Percentiles rank a stretch among this genome's conserved stretches.
Conservation (phyloP, 2,797 vertebrate genomes). For the Hipposideros larvatus region DNA sequence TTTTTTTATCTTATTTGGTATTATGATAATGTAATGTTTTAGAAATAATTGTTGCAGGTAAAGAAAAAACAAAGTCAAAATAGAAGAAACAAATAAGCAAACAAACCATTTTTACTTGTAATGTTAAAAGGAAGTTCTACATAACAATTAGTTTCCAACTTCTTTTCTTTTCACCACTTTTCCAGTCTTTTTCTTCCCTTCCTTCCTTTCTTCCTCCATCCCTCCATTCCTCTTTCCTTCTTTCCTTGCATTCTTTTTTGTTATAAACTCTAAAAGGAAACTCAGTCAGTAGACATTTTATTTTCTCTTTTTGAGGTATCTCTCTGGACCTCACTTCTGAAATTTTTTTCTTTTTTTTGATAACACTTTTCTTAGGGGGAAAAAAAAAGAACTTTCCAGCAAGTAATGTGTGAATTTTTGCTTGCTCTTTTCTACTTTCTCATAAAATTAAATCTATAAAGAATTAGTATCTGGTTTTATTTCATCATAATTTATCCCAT, state of each 20-base stretch:
- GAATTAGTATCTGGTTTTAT: background rate
- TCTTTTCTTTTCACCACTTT: background rate
- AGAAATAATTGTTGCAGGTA: background rate
- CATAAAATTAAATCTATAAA: constrained; percentile 39
- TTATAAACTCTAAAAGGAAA: constrained; percentile 47
- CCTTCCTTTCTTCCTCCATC: background rate
- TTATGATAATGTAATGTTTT: background rate
- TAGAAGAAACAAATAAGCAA: constrained; percentile 13
- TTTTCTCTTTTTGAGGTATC: background rate
- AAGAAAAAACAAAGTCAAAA: constrained; percentile 37
- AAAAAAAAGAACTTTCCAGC: background rate
- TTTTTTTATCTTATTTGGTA: background rate
- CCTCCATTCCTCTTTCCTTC: background rate
- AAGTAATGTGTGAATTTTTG: constrained; percentile 34
- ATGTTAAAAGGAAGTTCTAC: constrained; percentile 34
- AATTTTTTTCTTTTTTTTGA: background rate
- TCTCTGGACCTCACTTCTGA: background rate
- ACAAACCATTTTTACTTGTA: constrained; percentile 51
- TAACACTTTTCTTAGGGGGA: background rate
- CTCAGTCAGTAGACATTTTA: constrained; percentile 7
- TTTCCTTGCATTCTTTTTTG: background rate
- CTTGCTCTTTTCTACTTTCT: constrained; percentile 31
- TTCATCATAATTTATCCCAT: constrained; percentile 46
- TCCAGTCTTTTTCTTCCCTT: background rate
- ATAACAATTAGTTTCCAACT: background rate